Percentiles rank a stretch among this genome's conserved stretches.
Evolutionary conservation across 2,797 vertebrate genomes (phyloP).

Genomic region (Dendrocincla fuliginosa): DNA sequence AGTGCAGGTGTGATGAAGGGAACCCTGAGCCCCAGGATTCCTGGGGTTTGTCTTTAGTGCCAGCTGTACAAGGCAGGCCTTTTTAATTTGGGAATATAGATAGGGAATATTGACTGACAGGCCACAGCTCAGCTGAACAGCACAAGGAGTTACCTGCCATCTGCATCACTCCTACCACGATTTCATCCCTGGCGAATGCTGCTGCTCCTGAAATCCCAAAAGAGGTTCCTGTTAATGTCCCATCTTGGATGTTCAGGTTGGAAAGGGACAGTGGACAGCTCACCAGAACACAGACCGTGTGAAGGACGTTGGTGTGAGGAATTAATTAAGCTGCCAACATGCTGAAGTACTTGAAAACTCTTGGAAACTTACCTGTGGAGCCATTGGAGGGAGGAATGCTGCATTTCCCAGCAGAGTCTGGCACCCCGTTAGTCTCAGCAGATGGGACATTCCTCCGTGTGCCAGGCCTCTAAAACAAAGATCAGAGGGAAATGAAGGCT

Average conservation of each 20-base stretch:
- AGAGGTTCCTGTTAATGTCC: neutral
- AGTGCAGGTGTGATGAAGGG: neutral
- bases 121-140: neutral
- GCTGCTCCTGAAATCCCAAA: constrained; percentile 60
- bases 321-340: neutral
- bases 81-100: neutral
- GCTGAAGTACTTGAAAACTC: neutral
- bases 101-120: neutral
- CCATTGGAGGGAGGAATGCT: constrained; percentile 24
- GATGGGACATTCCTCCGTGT: neutral
- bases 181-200: constrained; percentile 5
- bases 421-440: constrained; percentile 53
- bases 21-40: neutral
- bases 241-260: neutral
- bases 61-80: neutral
- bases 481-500: neutral
- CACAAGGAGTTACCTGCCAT: constrained; percentile 28
- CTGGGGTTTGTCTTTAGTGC: neutral
- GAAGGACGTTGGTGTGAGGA: neutral
- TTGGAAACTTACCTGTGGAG: constrained; percentile 66
- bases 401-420: neutral
- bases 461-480: constrained; percentile 49
- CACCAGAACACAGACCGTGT: neutral
- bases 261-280: neutral
- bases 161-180: neutral